Conservation (phyloP, 2,888 invertebrate genomes). For the Emmelina monodactyla region DNA sequence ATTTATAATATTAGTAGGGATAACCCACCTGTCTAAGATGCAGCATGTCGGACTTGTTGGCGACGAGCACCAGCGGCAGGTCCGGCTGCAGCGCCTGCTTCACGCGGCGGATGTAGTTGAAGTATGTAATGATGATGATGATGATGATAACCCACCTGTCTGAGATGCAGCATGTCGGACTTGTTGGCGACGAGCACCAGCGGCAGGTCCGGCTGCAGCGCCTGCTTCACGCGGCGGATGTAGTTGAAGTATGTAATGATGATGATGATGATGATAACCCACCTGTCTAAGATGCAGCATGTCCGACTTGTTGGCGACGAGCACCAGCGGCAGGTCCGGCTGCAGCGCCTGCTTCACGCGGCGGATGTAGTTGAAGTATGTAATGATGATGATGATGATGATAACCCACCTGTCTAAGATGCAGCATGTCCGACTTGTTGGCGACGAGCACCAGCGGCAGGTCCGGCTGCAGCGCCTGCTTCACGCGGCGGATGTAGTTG, state of each 20-base stretch:
- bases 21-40: slow-evolving; percentile 79
- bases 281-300: slow-evolving; percentile 88
- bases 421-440: slow-evolving; percentile 91
- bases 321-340: slow-evolving; percentile 78
- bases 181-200: slow-evolving; percentile 90
- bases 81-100: slow-evolving; percentile 75
- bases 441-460: slow-evolving; percentile 86
- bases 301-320: slow-evolving; percentile 91
- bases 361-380: slow-evolving; percentile 83
- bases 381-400: too few relatives aligned
- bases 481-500: slow-evolving; percentile 80
- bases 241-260: too few relatives aligned
- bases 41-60: slow-evolving; percentile 91
- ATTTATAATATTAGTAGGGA: too few relatives aligned
- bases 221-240: slow-evolving; percentile 76
- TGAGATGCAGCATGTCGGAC: slow-evolving; percentile 88
- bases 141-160: slow-evolving; percentile 75
- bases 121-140: too few relatives aligned
- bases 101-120: slow-evolving; percentile 81
- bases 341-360: slow-evolving; percentile 74
- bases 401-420: slow-evolving; percentile 77
- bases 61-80: slow-evolving; percentile 84
- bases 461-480: slow-evolving; percentile 73
- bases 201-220: slow-evolving; percentile 75
- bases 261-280: too few relatives aligned